These are phyloP conservation scores for Siderastrea siderea DNA, from an alignment of 92 coral and sea anemone genomes.

Conservation along the genomic window DNA sequence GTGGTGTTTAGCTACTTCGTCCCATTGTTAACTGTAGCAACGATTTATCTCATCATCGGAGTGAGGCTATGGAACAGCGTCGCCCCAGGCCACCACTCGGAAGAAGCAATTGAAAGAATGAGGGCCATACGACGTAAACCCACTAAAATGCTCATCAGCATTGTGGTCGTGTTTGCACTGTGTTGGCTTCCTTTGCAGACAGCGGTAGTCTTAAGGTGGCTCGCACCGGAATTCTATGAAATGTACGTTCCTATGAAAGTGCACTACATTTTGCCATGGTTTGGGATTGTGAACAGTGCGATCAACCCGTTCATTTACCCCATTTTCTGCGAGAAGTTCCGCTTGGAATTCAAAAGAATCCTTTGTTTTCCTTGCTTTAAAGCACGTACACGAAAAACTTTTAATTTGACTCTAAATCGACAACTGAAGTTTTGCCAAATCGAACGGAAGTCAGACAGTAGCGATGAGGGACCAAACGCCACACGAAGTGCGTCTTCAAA, in stretches of 20 bases:
- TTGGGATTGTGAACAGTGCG: constrained; percentile 82
- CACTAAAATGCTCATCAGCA: constrained; percentile 82
- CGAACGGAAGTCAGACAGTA: too few species aligned
- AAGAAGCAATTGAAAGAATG: constrained; percentile 37
- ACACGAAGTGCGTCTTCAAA: too few species aligned
- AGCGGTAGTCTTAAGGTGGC: constrained; percentile 68
- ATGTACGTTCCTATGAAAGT: constrained; percentile 58
- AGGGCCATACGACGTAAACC: constrained; percentile 74
- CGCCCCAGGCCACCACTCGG: constrained; percentile 73
- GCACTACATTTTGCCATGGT: constrained; percentile 74
- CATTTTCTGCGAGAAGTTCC: constrained; percentile 73
- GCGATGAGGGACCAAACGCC: too few species aligned
- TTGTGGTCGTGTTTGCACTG: constrained; percentile 78
- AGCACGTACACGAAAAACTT: too few species aligned
- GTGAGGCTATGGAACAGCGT: constrained; percentile 74
- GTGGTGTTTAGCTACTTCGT: constrained; percentile 57
- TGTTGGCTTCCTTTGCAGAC: constrained; percentile 89
- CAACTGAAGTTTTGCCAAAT: too few species aligned
- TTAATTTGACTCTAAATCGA: too few species aligned
- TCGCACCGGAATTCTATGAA: constrained; percentile 48
- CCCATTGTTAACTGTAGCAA: constrained; percentile 69
- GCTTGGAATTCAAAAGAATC: constrained; percentile 68
- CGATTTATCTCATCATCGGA: constrained; percentile 69
- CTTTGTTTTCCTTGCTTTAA: constrained; percentile 33
- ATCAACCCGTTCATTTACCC: constrained; percentile 83